Evolutionary conservation across 2,888 invertebrate species (phyloP).

Genomic region (Diarsia dahlii): DNA sequence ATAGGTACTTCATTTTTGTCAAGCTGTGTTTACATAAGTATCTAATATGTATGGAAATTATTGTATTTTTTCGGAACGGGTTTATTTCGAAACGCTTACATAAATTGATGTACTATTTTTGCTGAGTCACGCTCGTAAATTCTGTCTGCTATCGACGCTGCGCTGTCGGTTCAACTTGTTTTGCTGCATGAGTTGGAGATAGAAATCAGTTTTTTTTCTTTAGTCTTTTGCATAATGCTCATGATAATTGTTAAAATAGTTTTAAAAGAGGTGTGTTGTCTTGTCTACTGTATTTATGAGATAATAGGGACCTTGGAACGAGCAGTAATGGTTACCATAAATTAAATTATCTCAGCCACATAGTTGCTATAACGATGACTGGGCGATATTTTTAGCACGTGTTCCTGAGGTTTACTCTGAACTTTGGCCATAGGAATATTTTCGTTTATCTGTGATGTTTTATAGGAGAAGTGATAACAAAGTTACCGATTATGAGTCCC

Average conservation of each 20-base stretch:
- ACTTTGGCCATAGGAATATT: conserved; percentile 9
- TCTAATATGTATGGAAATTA: conserved; percentile 30
- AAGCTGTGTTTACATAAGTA: conserved; percentile 32
- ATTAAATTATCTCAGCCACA: conserved; percentile 16
- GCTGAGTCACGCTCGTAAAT: conserved; percentile 54
- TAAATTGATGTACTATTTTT: conserved; percentile 34
- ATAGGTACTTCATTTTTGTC: conserved; percentile 41
- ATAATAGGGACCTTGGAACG: conserved; percentile 19
- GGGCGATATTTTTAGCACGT: conserved; percentile 26
- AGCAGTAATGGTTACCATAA: conserved; percentile 34
- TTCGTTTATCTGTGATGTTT: not conserved
- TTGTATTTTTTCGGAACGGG: conserved; percentile 37
- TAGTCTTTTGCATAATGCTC: not conserved
- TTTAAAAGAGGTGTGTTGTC: conserved; percentile 19
- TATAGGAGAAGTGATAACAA: not conserved
- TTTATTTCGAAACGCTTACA: conserved; percentile 28
- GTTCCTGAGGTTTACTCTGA: conserved; percentile 1
- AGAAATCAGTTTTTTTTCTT: not conserved
- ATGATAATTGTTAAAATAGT: conserved; percentile 3
- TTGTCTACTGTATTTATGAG: not conserved
- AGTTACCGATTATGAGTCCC: not conserved
- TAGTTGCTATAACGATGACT: conserved; percentile 29
- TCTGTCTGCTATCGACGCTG: conserved; percentile 20
- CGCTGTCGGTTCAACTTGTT: conserved; percentile 13
- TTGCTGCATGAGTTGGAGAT: conserved; percentile 30